Evolutionary conservation across 2,113 vertebrate genomes (phyloP).

Genomic region (Cyanocitta stelleri): DNA sequence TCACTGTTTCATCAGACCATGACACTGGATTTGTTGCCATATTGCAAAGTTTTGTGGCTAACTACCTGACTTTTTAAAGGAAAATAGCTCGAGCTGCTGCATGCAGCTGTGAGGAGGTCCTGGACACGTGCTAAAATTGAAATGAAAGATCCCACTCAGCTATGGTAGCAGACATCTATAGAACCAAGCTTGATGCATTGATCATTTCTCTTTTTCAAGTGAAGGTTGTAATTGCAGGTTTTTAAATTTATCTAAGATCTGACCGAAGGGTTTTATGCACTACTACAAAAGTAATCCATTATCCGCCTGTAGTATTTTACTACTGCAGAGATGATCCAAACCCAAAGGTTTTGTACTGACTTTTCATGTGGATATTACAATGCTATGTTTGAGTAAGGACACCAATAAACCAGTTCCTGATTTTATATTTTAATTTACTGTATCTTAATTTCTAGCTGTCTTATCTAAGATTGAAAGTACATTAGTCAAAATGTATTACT

Average conservation of each 20-base stretch:
- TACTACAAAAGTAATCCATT: neutral
- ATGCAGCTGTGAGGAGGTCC: neutral
- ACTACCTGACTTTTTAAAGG: neutral
- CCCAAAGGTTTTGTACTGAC: neutral
- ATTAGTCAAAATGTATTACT: neutral
- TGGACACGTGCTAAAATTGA: neutral
- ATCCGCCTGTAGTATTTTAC: neutral
- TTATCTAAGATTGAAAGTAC: neutral
- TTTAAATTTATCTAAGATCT: neutral
- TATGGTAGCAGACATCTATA: neutral
- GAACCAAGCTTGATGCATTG: neutral
- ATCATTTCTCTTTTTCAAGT: neutral
- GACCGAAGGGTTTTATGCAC: neutral
- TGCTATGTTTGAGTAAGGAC: neutral
- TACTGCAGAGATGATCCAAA: neutral
- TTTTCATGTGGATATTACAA: neutral
- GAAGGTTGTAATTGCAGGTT: neutral
- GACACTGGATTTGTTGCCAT: neutral
- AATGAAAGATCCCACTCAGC: neutral
- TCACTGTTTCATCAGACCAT: conserved; percentile 18
- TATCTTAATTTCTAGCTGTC: neutral
- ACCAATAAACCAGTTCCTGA: neutral
- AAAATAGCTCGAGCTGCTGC: neutral
- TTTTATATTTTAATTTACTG: neutral
- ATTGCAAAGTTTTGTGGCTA: neutral